A percentile compares a stretch with the other conserved stretches of the same genome.
phyloP scores from a whole-genome alignment of 2,113 vertebrate species.

The Panthera leo region DNA sequence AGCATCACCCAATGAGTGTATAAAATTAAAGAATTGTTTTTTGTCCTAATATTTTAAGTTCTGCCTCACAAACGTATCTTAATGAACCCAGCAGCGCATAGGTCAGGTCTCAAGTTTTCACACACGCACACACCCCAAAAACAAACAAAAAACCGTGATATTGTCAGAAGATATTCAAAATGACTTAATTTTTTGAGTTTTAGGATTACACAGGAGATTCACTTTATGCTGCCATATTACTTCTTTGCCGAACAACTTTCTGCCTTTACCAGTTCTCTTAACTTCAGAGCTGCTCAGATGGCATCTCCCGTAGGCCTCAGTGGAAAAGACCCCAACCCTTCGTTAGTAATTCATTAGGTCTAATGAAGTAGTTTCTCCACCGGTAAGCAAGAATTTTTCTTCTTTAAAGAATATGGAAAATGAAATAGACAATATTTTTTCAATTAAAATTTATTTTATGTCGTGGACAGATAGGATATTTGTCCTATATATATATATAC shows the following conservation, averaged over 20 bases:
- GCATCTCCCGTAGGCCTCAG: neutral
- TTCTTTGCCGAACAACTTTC: neutral
- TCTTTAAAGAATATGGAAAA: neutral
- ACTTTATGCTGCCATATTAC: neutral
- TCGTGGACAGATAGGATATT: neutral
- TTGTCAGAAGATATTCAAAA: neutral
- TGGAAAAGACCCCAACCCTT: neutral
- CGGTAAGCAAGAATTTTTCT: neutral
- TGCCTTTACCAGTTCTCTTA: neutral
- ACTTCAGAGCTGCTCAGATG: neutral
- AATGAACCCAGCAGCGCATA: neutral
- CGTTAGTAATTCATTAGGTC: neutral
- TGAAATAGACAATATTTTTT: neutral
- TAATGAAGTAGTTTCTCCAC: neutral
- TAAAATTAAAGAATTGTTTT: neutral
- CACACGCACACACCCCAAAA: neutral
- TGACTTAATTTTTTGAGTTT: neutral
- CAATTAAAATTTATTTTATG: neutral
- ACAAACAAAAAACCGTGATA: neutral
- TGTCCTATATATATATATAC: neutral
- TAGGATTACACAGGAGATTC: neutral
- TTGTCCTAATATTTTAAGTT: neutral
- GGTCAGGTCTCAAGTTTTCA: neutral
- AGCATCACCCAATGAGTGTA: neutral
- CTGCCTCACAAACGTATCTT: neutral